A percentile compares a stretch with the other conserved stretches of the same genome.
phyloP scores from a whole-genome alignment of 92 coral and sea anemone genomes.

The Porites lobata region DNA sequence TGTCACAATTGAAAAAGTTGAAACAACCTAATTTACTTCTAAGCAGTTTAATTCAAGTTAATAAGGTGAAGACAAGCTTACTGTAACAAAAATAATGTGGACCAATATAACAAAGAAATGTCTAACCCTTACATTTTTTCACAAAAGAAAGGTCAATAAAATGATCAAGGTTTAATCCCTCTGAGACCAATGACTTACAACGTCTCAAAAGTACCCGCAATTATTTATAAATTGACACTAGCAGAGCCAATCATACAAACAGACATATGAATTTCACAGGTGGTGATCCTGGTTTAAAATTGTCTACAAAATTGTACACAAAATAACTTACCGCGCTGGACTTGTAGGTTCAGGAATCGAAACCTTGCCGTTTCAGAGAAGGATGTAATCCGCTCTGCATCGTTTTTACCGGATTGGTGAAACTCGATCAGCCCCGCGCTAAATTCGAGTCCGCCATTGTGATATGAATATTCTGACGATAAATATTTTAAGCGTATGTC shows the following conservation, averaged over 20 bases:
- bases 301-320: constrained; percentile 60
- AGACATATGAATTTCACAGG: constrained; percentile 76
- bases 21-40: constrained; percentile 5
- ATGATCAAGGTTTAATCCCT: constrained; percentile 59
- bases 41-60: neutral
- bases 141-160: constrained; percentile 68
- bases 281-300: constrained; percentile 81
- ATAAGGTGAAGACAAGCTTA: constrained; percentile 11
- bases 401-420: constrained; percentile 63
- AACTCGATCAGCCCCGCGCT: constrained; percentile 88
- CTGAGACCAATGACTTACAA: constrained; percentile 68
- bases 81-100: constrained; percentile 4
- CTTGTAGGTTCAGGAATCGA: constrained; percentile 37
- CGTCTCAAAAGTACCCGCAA: constrained; percentile 75
- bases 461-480: constrained; percentile 73
- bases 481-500: constrained; percentile 93
- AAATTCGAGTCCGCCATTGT: constrained; percentile 91
- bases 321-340: constrained; percentile 38
- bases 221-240: constrained; percentile 87
- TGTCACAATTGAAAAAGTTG: neutral
- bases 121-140: constrained; percentile 33
- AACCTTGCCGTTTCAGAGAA: neutral
- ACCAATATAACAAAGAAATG: constrained; percentile 39
- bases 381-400: constrained; percentile 17
- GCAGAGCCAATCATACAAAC: constrained; percentile 77